Evolutionary conservation across 2,797 vertebrate genomes (phyloP).

Genomic region (Acestrorhynchus altus): DNA sequence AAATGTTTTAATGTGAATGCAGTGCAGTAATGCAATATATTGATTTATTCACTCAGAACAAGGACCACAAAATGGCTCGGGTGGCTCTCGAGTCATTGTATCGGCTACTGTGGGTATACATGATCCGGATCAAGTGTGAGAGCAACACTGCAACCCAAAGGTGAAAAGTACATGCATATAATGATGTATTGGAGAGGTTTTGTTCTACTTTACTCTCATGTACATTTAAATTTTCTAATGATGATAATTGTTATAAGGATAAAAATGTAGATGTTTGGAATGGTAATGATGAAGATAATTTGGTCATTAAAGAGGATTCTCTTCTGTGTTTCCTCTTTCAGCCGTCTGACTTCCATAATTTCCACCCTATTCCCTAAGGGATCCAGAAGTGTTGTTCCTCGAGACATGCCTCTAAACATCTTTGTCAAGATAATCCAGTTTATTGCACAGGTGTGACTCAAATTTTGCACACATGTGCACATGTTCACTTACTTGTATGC

Average conservation of each 20-base stretch:
- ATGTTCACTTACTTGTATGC: not conserved
- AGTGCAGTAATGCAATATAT: not conserved
- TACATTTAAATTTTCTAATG: not conserved
- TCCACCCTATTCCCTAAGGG: conserved; percentile 98
- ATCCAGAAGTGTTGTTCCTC: conserved; percentile 95
- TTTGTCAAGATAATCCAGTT: conserved; percentile 99
- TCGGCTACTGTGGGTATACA: conserved; percentile 98
- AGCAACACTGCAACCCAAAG: conserved; percentile 99
- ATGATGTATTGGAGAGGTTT: not conserved
- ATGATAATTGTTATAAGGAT: not conserved
- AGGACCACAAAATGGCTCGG: conserved; percentile 98
- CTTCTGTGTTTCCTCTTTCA: conserved; percentile 61
- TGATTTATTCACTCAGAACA: conserved; percentile 82
- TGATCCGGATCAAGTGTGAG: conserved; percentile 99
- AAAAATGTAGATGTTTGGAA: not conserved
- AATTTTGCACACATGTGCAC: not conserved
- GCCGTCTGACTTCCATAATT: conserved; percentile 96
- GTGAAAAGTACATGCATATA: conserved; percentile 64
- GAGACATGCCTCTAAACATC: conserved; percentile 98
- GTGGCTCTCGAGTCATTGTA: conserved; percentile 97
- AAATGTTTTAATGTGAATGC: not conserved
- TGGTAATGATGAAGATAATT: not conserved
- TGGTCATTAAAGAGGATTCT: not conserved
- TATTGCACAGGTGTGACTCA: conserved; percentile 90
- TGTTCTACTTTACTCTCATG: not conserved